Evolutionary conservation across 2,797 vertebrate species (phyloP).

Genomic region (Channa striata): DNA sequence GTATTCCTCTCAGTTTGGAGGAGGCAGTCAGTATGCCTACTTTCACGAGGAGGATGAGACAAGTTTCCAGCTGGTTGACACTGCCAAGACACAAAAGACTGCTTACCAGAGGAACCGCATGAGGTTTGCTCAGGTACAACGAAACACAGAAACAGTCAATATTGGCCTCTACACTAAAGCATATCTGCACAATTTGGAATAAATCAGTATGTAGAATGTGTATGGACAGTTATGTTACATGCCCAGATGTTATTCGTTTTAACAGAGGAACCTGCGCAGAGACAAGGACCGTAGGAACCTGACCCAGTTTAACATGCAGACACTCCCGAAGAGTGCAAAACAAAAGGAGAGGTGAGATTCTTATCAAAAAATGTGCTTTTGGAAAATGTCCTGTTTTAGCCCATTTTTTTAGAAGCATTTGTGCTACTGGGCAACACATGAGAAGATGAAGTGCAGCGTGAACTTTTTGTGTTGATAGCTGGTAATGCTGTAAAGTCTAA

Average conservation of each 20-base stretch:
- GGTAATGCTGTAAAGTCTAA: neutral
- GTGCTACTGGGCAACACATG: neutral
- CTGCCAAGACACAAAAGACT: conserved; percentile 95
- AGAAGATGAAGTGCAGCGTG: neutral
- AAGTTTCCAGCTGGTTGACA: conserved; percentile 98
- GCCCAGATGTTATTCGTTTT: neutral
- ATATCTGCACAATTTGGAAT: neutral
- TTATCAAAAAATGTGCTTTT: no score
- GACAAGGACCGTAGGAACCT: conserved; percentile 97
- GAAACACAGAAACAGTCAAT: accelerated
- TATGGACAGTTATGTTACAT: neutral
- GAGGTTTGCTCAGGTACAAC: conserved; percentile 95
- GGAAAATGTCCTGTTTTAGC: no score
- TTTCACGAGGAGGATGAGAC: conserved; percentile 98
- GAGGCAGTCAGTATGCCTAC: conserved; percentile 97
- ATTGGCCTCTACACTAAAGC: neutral
- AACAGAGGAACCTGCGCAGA: conserved; percentile 94
- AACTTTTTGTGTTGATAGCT: neutral
- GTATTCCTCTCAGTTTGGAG: conserved; percentile 98
- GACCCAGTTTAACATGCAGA: conserved; percentile 98
- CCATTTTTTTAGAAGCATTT: neutral
- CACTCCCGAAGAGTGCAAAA: conserved; percentile 97
- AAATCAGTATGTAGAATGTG: neutral
- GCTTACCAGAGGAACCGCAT: conserved; percentile 99
- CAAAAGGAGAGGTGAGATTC: conserved; percentile 94